These are phyloP conservation scores for Okamejei kenojei DNA, from an alignment of 2,797 vertebrate species.

Conservation along the genomic window DNA sequence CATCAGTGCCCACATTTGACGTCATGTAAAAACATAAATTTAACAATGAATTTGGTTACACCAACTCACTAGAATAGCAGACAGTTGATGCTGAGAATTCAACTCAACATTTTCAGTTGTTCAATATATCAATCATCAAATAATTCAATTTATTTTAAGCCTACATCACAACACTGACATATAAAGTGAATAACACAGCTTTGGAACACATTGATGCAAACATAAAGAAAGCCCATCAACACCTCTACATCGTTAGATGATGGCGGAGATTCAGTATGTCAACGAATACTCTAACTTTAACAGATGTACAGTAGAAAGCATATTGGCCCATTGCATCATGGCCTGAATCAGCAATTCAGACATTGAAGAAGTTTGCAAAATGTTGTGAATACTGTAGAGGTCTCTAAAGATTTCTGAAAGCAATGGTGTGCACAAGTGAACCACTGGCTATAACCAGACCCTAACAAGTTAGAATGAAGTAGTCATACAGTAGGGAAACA, in stretches of 20 bases:
- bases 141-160: not conserved
- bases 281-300: too few relatives aligned
- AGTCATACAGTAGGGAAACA: too few relatives aligned
- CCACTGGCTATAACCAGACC: not conserved
- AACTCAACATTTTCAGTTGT: not conserved
- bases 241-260: too few relatives aligned
- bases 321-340: too few relatives aligned
- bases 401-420: not conserved
- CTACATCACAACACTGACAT: too few relatives aligned
- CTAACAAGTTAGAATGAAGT: not conserved
- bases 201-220: not conserved
- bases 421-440: not conserved
- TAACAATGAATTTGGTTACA: too few relatives aligned
- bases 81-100: not conserved
- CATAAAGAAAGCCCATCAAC: too few relatives aligned
- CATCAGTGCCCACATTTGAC: not conserved
- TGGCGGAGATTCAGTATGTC: too few relatives aligned
- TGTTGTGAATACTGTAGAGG: not conserved
- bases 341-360: too few relatives aligned
- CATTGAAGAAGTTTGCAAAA: too few relatives aligned
- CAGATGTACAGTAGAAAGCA: too few relatives aligned
- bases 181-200: not conserved
- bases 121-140: not conserved
- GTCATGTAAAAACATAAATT: not conserved
- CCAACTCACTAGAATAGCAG: too few relatives aligned